phyloP scores from a whole-genome alignment of 2,797 vertebrate species.

The Silurus aristotelis region DNA sequence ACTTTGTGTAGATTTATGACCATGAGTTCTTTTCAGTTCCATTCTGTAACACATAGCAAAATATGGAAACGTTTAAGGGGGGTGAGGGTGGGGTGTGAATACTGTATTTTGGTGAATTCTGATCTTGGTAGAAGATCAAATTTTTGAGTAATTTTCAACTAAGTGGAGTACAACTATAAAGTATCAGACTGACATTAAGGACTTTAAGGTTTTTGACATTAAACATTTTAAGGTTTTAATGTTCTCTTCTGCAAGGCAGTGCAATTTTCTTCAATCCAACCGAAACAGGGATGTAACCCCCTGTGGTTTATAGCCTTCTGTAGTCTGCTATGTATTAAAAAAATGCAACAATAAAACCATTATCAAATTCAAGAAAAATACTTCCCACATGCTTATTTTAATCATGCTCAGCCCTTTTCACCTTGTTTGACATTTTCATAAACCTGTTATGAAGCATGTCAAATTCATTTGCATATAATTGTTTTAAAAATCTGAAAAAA shows the following conservation, averaged over 20 bases:
- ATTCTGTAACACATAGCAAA: background rate
- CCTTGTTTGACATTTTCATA: slow-evolving; percentile 50
- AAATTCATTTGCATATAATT: slow-evolving; percentile 49
- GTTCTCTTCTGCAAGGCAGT: slow-evolving; percentile 11
- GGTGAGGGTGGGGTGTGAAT: background rate
- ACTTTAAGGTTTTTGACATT: slow-evolving; percentile 1
- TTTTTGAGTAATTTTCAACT: background rate
- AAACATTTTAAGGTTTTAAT: background rate
- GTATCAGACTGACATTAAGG: background rate
- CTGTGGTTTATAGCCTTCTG: slow-evolving; percentile 9
- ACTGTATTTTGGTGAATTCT: background rate
- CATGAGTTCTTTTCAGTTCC: background rate
- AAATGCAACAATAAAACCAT: slow-evolving; percentile 14
- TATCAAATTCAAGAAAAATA: background rate
- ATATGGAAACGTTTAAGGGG: background rate
- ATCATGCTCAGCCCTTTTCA: background rate
- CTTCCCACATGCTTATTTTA: background rate
- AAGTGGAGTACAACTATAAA: background rate
- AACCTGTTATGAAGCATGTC: slow-evolving; percentile 35
- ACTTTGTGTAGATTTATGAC: background rate
- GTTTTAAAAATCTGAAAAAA: slow-evolving; percentile 16
- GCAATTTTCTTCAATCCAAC: slow-evolving; percentile 3
- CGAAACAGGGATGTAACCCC: background rate
- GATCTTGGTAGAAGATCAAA: background rate
- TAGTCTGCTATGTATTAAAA: background rate